phyloP scores from a whole-genome alignment of 1,140 invertebrate species.

The Drosophila persimilis region DNA sequence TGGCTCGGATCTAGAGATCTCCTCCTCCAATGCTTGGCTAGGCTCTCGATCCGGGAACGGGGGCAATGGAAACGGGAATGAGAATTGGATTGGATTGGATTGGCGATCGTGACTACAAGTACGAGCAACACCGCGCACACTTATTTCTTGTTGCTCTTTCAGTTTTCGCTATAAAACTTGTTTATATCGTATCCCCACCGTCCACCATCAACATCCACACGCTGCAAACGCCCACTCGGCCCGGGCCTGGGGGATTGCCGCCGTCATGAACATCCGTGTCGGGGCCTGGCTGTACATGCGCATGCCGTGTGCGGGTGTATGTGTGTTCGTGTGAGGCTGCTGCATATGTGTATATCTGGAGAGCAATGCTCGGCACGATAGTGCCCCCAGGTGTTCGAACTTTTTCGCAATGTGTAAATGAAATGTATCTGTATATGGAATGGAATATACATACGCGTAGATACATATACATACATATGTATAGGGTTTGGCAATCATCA shows the following conservation, averaged over 20 bases:
- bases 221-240: conserved; percentile 49
- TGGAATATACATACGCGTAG: background rate
- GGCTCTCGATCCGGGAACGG: conserved; percentile 20
- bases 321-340: conserved; percentile 21
- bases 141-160: conserved; percentile 25
- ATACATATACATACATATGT: conserved; percentile 9
- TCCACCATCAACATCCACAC: conserved; percentile 9
- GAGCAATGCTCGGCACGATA: conserved; percentile 69
- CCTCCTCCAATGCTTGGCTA: conserved; percentile 23
- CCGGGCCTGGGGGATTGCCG: conserved; percentile 41
- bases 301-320: conserved; percentile 10
- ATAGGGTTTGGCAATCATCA: background rate
- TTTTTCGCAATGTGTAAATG: conserved; percentile 37
- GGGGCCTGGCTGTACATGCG: background rate
- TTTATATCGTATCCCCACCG: conserved; percentile 43
- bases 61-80: too few relatives aligned
- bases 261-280: conserved; percentile 31
- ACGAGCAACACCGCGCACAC: conserved; percentile 16
- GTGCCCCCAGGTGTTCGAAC: conserved; percentile 65
- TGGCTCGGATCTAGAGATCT: conserved; percentile 29
- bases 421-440: conserved; percentile 1
- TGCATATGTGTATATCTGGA: conserved; percentile 18
- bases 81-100: conserved; percentile 5
- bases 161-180: conserved; percentile 61
- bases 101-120: conserved; percentile 53